Base-by-base conservation (phyloP, 2,888 invertebrate species). In the Lasioglossum pauxillum region DNA sequence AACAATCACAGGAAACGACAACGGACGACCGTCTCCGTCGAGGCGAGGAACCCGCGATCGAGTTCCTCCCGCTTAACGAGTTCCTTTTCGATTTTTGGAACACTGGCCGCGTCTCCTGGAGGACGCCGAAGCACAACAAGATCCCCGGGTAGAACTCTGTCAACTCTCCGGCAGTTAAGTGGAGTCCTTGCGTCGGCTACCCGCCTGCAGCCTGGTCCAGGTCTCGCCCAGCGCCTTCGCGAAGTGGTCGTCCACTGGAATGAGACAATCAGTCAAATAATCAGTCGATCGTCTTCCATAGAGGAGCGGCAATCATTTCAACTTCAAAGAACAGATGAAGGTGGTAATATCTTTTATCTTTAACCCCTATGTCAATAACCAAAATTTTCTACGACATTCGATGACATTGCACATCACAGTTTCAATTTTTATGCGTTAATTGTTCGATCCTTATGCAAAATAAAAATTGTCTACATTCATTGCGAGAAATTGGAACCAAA, bases 221-320 rank as follows among this genome's bases (percentile, higher is more conserved):
- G 95, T 95, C 77, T 95, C 95, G 5, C 95, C 95, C 49, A 95
- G 92, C 14, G 95, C 95, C 88, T 95, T 95, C 14, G 95, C 95
- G 78, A 95, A 95, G 77, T 95, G 95, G 82, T 95, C 95, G 89
- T 95, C 95, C 73, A 95, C 95, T 95, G 41, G n/a, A 71, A 71
- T 2, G 41, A 23, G n/a, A 41, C 23, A 23, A 41, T 41, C 23
- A 5, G 5, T 69, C 12, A 23, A n/a, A 23, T 10, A 2, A 67
- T 23, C 5, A 19, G 5, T 23, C 19, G 23, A 1, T 35, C 35
- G 35, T 35, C 7, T 38, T 67, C 23, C 23, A 69, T 14, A 35
- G 19, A 35, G 35, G 67, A 35, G 2, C 31, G 2, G 8, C 53
- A 53, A 53, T n/a, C 23, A n/a, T n/a, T n/a, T 14, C 64, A 16